Percentiles rank a stretch among this genome's conserved stretches.
Evolutionary conservation across 2,888 invertebrate species (phyloP).

Genomic region (Tipula vernalis): DNA sequence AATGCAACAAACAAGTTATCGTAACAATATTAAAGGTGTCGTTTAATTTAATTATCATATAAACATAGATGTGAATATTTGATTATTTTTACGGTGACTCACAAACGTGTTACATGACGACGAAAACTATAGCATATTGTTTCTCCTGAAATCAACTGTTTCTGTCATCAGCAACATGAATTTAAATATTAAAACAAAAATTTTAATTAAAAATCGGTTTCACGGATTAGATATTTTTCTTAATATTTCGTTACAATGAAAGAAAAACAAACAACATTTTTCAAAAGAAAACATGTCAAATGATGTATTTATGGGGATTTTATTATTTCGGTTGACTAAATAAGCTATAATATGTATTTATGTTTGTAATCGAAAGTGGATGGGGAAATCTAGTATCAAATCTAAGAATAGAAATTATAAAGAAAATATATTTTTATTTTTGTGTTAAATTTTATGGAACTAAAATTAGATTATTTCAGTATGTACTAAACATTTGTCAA

Average conservation of each 20-base stretch:
- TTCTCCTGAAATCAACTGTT: neutral
- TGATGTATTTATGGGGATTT: neutral
- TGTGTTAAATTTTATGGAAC: neutral
- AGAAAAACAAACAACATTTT: neutral
- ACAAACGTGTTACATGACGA: neutral
- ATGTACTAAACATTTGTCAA: neutral
- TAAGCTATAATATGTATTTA: neutral
- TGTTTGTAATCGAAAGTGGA: neutral
- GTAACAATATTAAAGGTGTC: neutral
- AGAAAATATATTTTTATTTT: neutral
- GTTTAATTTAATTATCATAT: neutral
- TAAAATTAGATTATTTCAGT: neutral
- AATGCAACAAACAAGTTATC: too few species aligned
- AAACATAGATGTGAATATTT: neutral
- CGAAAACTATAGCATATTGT: neutral
- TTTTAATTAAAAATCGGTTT: neutral
- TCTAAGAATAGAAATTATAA: neutral
- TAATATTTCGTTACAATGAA: neutral
- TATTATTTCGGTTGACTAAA: neutral
- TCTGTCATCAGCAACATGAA: neutral
- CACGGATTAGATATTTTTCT: neutral
- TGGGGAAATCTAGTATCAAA: neutral
- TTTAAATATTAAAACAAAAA: neutral
- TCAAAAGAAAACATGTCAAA: neutral
- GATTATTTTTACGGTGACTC: neutral